phyloP scores from a whole-genome alignment of 2,113 vertebrate species.

The Hippocampus abdominalis region DNA sequence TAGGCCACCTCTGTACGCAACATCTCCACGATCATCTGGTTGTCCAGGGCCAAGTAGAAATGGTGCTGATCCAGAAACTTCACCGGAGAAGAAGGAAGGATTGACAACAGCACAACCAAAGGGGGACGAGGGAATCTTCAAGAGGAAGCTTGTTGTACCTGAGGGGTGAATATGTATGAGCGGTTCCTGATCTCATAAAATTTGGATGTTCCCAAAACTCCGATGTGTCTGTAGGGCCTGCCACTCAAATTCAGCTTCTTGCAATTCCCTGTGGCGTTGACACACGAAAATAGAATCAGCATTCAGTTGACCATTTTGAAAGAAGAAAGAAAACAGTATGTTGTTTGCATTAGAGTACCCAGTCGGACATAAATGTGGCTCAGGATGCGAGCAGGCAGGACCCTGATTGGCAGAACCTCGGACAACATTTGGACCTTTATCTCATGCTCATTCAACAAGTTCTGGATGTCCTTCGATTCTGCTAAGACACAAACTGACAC shows the following conservation, averaged over 20 bases:
- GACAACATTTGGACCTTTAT: conserved; percentile 81
- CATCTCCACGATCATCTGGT: conserved; percentile 99
- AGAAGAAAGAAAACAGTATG: background rate
- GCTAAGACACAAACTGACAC: conserved; percentile 86
- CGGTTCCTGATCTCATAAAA: conserved; percentile 91
- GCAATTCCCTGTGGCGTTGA: conserved; percentile 75
- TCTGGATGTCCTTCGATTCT: conserved; percentile 84
- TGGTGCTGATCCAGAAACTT: conserved; percentile 97
- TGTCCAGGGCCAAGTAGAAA: conserved; percentile 97
- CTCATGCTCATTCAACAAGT: conserved; percentile 77
- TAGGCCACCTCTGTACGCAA: conserved; percentile 90
- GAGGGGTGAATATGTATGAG: conserved; percentile 91
- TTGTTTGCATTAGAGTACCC: conserved; percentile 66
- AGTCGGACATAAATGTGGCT: conserved; percentile 93
- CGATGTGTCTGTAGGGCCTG: conserved; percentile 91
- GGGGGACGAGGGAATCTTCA: background rate
- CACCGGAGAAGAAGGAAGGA: background rate
- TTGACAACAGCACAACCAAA: background rate
- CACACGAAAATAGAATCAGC: background rate
- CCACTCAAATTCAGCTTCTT: conserved; percentile 90
- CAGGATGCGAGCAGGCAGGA: conserved; percentile 91
- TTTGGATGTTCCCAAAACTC: conserved; percentile 96
- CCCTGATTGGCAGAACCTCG: conserved; percentile 83
- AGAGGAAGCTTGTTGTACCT: conserved; percentile 42
- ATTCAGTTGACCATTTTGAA: background rate